Conservation (phyloP, 2,888 invertebrate genomes). For the Eumacrocentrus americanus region DNA sequence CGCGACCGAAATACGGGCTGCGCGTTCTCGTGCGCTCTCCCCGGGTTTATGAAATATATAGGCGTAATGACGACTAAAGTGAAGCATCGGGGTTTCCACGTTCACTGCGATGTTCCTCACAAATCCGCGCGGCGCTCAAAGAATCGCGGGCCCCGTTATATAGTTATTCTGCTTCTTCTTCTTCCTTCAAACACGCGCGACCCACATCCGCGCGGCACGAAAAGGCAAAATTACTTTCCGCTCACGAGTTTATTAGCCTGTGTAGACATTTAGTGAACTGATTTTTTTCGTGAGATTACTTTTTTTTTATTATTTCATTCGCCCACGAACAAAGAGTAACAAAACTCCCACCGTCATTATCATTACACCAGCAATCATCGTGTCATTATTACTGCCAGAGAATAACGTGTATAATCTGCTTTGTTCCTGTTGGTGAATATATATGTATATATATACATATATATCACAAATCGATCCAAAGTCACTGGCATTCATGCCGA, state of each 20-base stretch:
- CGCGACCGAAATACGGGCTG: constrained; percentile 51
- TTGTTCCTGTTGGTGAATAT: neutral
- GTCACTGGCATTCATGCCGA: constrained; percentile 23
- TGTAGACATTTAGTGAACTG: constrained; percentile 21
- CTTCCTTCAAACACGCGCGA: constrained; percentile 17
- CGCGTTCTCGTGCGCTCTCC: constrained; percentile 1
- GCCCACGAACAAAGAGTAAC: neutral
- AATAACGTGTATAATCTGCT: constrained; percentile 5
- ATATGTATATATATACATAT: neutral
- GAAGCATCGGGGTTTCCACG: neutral
- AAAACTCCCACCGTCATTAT: constrained; percentile 8
- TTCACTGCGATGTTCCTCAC: neutral
- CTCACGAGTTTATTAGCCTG: constrained; percentile 22
- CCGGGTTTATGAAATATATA: no score
- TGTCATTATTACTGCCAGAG: constrained; percentile 7
- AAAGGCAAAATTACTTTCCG: constrained; percentile 27
- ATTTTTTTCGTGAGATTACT: constrained; percentile 23
- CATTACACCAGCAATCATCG: constrained; percentile 13
- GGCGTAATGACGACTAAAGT: neutral
- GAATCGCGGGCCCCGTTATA: neutral
- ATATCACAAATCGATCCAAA: constrained; percentile 17
- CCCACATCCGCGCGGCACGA: constrained; percentile 25
- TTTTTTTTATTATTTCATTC: neutral
- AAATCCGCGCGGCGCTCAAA: neutral
- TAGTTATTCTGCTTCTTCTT: neutral